Conservation (phyloP, 2,888 invertebrate genomes). For the Hecatera dysodea region DNA sequence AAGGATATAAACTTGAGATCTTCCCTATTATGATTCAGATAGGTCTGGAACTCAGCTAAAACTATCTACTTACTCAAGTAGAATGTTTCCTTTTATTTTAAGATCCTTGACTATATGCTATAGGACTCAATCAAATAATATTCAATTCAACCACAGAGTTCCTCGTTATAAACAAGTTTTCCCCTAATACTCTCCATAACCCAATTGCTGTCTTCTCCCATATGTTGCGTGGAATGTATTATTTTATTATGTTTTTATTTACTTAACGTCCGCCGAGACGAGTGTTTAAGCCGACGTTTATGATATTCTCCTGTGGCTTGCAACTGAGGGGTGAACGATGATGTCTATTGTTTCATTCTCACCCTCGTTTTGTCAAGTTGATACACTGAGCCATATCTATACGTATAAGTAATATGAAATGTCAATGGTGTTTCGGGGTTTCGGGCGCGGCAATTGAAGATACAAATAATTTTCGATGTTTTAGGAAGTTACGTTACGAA, state of each 20-base stretch:
- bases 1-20: conserved; percentile 27
- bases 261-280: conserved; percentile 86
- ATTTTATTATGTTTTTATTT: conserved; percentile 91
- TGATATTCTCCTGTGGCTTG: conserved; percentile 90
- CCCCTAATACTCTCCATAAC: conserved; percentile 65
- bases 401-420: conserved; percentile 61
- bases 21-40: conserved; percentile 14
- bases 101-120: background rate
- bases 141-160: conserved; percentile 4
- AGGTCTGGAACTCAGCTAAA: conserved; percentile 8
- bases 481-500: conserved; percentile 2
- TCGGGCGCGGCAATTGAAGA: conserved; percentile 41
- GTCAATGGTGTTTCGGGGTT: conserved; percentile 61
- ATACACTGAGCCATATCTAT: conserved; percentile 74
- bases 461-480: conserved; percentile 39
- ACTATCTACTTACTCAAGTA: background rate
- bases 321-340: conserved; percentile 81
- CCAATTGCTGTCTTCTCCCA: conserved; percentile 78
- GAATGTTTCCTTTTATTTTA: background rate
- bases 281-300: conserved; percentile 91
- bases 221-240: conserved; percentile 89
- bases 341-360: conserved; percentile 87
- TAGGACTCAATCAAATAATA: background rate
- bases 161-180: conserved; percentile 49
- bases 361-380: conserved; percentile 85